These are phyloP conservation scores for Ataeniobius toweri DNA, from an alignment of 2,797 vertebrate genomes.

Conservation along the genomic window DNA sequence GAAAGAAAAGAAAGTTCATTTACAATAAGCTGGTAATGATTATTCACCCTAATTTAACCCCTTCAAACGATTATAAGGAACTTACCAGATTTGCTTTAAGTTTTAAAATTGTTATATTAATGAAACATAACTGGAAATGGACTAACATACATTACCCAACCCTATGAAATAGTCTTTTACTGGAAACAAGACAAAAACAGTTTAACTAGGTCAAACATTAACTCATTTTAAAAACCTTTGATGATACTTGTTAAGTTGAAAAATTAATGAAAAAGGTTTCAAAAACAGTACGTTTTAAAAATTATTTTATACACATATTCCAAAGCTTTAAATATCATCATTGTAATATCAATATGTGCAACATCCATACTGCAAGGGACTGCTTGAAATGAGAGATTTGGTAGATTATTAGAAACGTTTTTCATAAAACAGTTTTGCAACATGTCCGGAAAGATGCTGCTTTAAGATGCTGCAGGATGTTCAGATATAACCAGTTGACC, in stretches of 20 bases:
- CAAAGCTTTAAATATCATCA: neutral
- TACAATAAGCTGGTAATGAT: neutral
- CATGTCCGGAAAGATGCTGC: neutral
- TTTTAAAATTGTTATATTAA: no score
- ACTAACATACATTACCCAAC: no score
- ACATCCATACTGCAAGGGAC: neutral
- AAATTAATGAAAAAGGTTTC: no score
- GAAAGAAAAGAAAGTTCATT: neutral
- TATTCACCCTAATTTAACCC: no score
- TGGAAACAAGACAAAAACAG: neutral
- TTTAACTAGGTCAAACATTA: neutral
- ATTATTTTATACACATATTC: neutral
- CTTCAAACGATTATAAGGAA: neutral
- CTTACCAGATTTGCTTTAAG: neutral
- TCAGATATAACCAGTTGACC: neutral
- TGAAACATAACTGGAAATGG: no score
- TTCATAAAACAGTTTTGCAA: no score
- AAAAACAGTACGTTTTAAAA: no score
- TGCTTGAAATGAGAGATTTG: neutral
- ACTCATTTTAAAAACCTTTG: no score
- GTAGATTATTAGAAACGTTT: neutral
- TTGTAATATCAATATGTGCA: no score
- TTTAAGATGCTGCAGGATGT: neutral
- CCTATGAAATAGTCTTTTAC: no score
- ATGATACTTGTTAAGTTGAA: no score